Conservation (phyloP, 2,113 vertebrate genomes). For the Zosterops hypoxanthus region DNA sequence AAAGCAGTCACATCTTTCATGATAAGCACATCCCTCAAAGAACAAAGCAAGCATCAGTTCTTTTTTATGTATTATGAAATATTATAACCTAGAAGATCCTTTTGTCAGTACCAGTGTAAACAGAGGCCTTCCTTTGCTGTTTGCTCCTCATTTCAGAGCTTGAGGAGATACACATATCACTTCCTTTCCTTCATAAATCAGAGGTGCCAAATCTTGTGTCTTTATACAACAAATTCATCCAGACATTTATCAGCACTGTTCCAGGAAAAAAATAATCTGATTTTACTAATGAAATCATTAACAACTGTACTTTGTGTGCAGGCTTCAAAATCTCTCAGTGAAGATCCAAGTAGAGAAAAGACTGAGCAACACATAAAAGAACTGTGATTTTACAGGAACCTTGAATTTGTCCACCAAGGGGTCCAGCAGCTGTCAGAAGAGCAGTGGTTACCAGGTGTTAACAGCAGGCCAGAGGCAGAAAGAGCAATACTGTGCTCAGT, state of each 20-base stretch:
- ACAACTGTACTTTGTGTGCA: neutral
- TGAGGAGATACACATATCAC: neutral
- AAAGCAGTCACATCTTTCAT: neutral
- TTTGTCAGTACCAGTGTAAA: neutral
- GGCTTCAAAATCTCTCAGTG: neutral
- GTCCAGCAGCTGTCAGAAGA: neutral
- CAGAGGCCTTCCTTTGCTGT: neutral
- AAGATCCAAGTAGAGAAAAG: neutral
- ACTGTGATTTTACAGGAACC: neutral
- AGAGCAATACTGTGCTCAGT: neutral
- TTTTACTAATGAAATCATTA: neutral
- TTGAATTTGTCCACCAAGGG: neutral
- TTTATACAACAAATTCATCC: neutral
- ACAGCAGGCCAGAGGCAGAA: accelerated
- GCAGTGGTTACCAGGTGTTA: neutral
- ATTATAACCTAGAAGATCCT: neutral
- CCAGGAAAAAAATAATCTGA: neutral
- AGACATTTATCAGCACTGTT: neutral
- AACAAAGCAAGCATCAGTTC: slow-evolving; percentile 22
- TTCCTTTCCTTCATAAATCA: neutral
- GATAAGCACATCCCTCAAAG: neutral
- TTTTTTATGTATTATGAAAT: neutral
- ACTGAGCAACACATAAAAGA: neutral
- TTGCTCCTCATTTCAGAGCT: neutral
- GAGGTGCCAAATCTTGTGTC: neutral